Base-by-base conservation (phyloP, 2,888 invertebrate genomes). In the Dicranocentrus wangi region DNA sequence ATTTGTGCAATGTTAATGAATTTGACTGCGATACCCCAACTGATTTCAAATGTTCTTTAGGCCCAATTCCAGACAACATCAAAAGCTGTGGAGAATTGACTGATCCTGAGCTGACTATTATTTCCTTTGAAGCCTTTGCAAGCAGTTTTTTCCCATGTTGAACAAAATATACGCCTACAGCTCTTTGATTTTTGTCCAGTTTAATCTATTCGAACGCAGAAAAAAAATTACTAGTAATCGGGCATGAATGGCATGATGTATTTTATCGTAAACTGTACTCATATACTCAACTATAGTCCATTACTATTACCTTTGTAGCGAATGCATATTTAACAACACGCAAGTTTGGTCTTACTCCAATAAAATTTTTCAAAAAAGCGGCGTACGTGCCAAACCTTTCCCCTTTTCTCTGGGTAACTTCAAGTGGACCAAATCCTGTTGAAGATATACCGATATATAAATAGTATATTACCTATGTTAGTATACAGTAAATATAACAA, bases 11-110 rank as follows among this genome's bases (percentile, higher is more conserved):
- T n/a, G n/a, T n/a, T n/a, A n/a, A 65, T 13, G 27, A 63, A 63
- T 23, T 23, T 39, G 23, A 32, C 19, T 65, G 42, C n/a, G n/a
- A n/a, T 71, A 71, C 71, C 47, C 77, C 77, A 19, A 73, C 19
- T 1, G 76, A 61, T 25, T 73, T 42, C 15, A 85, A 66, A 28
- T 83, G 73, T 1, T 73, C 27, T 39, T 83, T 83, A 7, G 82
- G 84, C 1, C 85, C 85, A 23, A 85, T 80, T 60, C 85, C 85
- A 8, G 84, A 84, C 1, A 83, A 77, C 82, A 85, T 83, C 7
- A 85, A 43, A 0, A 85, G 32, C 53, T 83, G 79, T 8, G 85
- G 85, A 0, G 85, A 84, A n/a, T 82, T 80, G 1, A 84, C 66
- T 1, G 84, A 61, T 0, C 85, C 85, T 1, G 43, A 58, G 21